phyloP scores from a whole-genome alignment of 2,113 vertebrate species.

The Melanocharis versteri region DNA sequence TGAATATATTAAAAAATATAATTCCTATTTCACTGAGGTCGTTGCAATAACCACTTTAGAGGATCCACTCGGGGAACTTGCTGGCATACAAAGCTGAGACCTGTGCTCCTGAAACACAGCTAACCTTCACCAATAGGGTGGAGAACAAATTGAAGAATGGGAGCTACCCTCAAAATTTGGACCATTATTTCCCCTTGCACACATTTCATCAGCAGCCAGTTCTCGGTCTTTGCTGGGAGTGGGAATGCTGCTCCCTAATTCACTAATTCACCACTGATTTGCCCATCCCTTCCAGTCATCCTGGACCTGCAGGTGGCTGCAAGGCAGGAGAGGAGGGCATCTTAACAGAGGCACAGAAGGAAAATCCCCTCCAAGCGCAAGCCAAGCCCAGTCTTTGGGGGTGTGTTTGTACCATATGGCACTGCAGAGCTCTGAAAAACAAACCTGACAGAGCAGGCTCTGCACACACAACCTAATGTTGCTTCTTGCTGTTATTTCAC shows the following conservation, averaged over 20 bases:
- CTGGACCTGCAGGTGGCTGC: not conserved
- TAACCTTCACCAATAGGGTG: not conserved
- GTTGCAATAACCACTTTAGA: not conserved
- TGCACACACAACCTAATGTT: not conserved
- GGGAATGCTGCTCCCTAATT: rapidly evolving
- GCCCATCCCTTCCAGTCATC: rapidly evolving
- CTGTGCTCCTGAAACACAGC: not conserved
- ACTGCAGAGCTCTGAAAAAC: not conserved
- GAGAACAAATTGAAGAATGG: not conserved
- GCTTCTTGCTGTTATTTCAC: not conserved
- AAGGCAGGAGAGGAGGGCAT: not conserved
- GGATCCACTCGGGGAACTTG: not conserved
- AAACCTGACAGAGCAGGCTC: not conserved
- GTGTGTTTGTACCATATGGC: not conserved
- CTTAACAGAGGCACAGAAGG: not conserved
- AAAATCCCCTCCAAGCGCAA: not conserved
- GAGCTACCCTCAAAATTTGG: not conserved
- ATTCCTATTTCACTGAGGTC: not conserved
- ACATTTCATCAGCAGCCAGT: not conserved
- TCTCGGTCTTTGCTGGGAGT: not conserved
- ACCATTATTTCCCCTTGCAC: not conserved
- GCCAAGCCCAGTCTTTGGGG: not conserved
- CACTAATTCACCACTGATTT: not conserved
- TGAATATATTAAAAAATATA: not conserved
- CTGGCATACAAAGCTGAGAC: not conserved